Evolutionary conservation across 2,888 invertebrate genomes (phyloP).

Genomic region (Invenusta paracnida): DNA sequence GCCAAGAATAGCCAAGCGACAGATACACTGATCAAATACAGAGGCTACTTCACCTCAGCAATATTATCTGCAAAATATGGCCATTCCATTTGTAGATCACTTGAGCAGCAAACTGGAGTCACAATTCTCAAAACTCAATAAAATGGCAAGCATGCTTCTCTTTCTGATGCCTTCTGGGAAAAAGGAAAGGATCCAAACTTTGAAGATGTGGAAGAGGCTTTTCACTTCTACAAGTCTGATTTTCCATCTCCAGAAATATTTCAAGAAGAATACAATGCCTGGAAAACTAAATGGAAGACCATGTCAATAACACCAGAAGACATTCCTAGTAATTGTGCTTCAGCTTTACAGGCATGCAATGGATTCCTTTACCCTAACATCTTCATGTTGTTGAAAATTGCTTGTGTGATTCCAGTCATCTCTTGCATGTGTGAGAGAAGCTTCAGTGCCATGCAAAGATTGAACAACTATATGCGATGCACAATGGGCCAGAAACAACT

Average conservation of each 20-base stretch:
- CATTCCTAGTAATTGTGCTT: background rate
- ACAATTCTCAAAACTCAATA: conserved; percentile 1
- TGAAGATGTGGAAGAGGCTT: background rate
- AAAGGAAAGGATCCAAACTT: background rate
- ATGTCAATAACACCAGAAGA: background rate
- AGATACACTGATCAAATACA: conserved; percentile 3
- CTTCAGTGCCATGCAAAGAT: conserved; percentile 31
- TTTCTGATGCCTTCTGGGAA: background rate
- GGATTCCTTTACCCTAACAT: conserved; percentile 31
- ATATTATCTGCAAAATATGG: conserved; percentile 20
- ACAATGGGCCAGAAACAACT: conserved; percentile 37
- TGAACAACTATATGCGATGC: conserved; percentile 34
- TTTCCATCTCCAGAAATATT: conserved; percentile 38
- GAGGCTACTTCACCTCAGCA: conserved; percentile 13
- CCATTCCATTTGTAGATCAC: conserved; percentile 7
- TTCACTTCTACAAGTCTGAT: conserved; percentile 10
- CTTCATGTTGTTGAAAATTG: conserved; percentile 29
- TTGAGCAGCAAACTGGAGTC: conserved; percentile 1
- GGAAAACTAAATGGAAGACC: conserved; percentile 4
- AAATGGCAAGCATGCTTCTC: background rate
- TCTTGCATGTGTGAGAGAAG: conserved; percentile 36
- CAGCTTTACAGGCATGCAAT: conserved; percentile 35
- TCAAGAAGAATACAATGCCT: background rate
- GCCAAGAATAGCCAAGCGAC: background rate
- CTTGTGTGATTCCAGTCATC: background rate